Conservation (phyloP, 2,888 invertebrate genomes). For the Euspilapteryx auroguttella region DNA sequence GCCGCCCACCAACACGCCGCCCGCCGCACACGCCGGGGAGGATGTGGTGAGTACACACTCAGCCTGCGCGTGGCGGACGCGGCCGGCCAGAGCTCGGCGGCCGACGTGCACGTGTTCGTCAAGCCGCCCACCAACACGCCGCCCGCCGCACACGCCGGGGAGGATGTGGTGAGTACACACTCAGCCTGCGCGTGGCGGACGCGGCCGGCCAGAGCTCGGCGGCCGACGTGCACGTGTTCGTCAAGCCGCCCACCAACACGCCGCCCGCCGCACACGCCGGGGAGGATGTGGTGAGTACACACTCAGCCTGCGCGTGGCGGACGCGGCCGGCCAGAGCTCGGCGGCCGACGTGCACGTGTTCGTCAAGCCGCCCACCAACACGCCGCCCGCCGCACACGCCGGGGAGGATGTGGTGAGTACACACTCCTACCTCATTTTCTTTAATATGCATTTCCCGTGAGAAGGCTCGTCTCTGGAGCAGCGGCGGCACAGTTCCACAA, state of each 20-base stretch:
- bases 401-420: constrained; percentile 52
- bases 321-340: constrained; percentile 85
- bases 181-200: constrained; percentile 90
- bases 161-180: constrained; percentile 46
- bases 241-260: constrained; percentile 85
- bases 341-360: constrained; percentile 89
- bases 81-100: constrained; percentile 83
- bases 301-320: constrained; percentile 90
- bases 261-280: constrained; percentile 76
- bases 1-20: constrained; percentile 83
- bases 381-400: constrained; percentile 75
- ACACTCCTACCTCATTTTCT: too few relatives aligned
- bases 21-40: constrained; percentile 67
- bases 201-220: constrained; percentile 85
- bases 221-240: constrained; percentile 90
- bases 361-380: constrained; percentile 87
- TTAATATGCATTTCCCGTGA: too few relatives aligned
- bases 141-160: constrained; percentile 70
- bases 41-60: constrained; percentile 73
- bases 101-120: constrained; percentile 90
- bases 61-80: constrained; percentile 91
- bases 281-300: constrained; percentile 41
- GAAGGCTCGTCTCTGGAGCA: too few relatives aligned
- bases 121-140: constrained; percentile 87
- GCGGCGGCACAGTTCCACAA: too few relatives aligned